Percentiles rank a stretch among this genome's conserved stretches.
phyloP scores from a whole-genome alignment of 37 sponge, comb jelly and placozoan genomes.

The Lycopodina hypogea region DNA sequence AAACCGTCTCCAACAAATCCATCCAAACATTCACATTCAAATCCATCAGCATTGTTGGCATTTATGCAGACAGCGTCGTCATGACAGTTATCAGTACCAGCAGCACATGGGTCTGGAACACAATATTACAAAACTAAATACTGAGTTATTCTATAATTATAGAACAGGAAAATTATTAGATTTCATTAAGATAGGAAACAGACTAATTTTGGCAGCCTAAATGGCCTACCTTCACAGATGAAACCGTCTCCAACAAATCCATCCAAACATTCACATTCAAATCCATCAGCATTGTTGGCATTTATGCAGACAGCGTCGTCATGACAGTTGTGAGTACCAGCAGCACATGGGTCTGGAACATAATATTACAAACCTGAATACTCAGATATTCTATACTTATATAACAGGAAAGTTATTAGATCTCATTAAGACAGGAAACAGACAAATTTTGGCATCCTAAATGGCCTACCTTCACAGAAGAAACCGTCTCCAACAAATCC shows the following conservation, averaged over 20 bases:
- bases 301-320: background rate
- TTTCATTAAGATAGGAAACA: no score
- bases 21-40: background rate
- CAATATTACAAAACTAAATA: background rate
- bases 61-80: background rate
- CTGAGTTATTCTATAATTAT: background rate
- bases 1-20: slow-evolving; percentile 1
- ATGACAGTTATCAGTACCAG: background rate
- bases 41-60: background rate
- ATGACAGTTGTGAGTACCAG: background rate
- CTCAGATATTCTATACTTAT: background rate
- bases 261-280: background rate
- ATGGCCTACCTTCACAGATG: slow-evolving; percentile 2
- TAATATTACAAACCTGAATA: no score
- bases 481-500: slow-evolving; percentile 11
- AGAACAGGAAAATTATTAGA: no score
- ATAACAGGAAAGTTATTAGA: background rate
- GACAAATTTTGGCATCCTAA: no score
- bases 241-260: slow-evolving; percentile 8
- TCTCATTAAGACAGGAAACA: background rate
- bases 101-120: background rate
- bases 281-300: background rate
- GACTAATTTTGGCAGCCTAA: no score
- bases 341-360: background rate
- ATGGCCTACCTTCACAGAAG: background rate